Conservation (phyloP, 2,113 vertebrate genomes). For the Eulemur rufifrons region DNA sequence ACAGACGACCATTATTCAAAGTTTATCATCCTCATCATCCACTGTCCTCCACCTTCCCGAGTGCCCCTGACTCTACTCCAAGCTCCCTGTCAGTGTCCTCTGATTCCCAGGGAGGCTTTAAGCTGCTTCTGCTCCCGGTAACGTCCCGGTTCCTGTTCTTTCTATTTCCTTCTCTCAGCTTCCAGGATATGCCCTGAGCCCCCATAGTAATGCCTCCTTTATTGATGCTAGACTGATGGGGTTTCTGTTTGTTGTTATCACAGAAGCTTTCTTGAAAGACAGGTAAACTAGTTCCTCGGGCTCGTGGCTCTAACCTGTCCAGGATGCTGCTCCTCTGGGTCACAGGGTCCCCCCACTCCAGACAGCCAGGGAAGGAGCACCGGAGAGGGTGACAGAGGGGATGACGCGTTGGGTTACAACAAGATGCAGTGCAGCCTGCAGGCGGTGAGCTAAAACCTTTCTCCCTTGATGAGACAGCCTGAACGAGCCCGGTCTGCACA, state of each 20-base stretch:
- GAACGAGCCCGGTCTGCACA: not conserved
- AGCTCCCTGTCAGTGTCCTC: not conserved
- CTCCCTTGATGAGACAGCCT: not conserved
- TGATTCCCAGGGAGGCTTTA: not conserved
- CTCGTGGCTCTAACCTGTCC: fast-evolving
- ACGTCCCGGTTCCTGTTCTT: not conserved
- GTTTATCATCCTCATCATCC: not conserved
- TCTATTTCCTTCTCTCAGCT: not conserved
- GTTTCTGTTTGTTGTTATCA: not conserved
- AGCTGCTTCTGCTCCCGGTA: not conserved
- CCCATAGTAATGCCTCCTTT: not conserved
- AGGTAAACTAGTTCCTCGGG: not conserved
- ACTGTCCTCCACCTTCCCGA: not conserved
- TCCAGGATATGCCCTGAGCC: not conserved
- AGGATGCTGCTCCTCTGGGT: not conserved
- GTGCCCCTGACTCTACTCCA: not conserved
- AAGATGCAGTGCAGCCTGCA: fast-evolving
- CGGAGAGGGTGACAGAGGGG: not conserved
- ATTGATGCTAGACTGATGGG: not conserved
- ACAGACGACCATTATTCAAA: not conserved
- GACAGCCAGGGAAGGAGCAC: not conserved
- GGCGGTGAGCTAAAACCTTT: not conserved
- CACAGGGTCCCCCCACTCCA: fast-evolving
- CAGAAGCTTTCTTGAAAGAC: not conserved
- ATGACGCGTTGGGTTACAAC: fast-evolving